Evolutionary conservation across 1,140 invertebrate genomes (phyloP).

Genomic region (Apis dorsata): DNA sequence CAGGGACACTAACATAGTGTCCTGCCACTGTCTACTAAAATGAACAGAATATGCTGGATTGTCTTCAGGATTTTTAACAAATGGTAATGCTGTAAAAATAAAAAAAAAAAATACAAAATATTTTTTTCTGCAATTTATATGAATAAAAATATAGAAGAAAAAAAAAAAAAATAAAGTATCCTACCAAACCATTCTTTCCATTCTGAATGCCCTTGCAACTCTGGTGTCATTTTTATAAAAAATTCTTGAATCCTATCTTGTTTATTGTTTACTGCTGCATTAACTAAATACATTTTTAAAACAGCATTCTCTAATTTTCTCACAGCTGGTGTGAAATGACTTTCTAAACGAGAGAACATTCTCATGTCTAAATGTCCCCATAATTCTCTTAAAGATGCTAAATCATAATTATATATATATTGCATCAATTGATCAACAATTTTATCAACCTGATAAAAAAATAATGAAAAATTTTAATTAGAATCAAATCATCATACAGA

Average conservation of each 20-base stretch:
- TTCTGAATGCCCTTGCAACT: conserved; percentile 92
- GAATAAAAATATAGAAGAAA: not conserved
- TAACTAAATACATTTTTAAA: conserved; percentile 94
- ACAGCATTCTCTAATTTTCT: conserved; percentile 94
- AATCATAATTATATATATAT: conserved; percentile 89
- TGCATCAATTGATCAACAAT: conserved; percentile 93
- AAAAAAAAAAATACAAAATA: conserved; percentile 35
- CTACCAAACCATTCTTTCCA: conserved; percentile 99
- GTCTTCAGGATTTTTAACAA: conserved; percentile 94
- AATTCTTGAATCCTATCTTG: conserved; percentile 94
- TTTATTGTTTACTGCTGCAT: conserved; percentile 89
- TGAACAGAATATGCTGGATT: conserved; percentile 92
- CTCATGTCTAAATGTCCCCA: conserved; percentile 93
- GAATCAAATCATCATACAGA: not conserved
- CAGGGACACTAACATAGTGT: conserved; percentile 94
- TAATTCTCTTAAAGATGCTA: conserved; percentile 88
- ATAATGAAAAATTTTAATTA: not conserved
- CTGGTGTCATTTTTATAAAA: conserved; percentile 92
- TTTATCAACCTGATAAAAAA: conserved; percentile 86
- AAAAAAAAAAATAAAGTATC: conserved; percentile 61
- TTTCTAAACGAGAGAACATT: conserved; percentile 93
- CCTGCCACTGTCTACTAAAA: conserved; percentile 97
- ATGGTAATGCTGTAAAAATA: conserved; percentile 89
- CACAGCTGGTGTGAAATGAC: conserved; percentile 89
- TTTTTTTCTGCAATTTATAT: not conserved